Conservation (phyloP, 2,113 vertebrate species). For the Phylloscopus trochiloides region DNA sequence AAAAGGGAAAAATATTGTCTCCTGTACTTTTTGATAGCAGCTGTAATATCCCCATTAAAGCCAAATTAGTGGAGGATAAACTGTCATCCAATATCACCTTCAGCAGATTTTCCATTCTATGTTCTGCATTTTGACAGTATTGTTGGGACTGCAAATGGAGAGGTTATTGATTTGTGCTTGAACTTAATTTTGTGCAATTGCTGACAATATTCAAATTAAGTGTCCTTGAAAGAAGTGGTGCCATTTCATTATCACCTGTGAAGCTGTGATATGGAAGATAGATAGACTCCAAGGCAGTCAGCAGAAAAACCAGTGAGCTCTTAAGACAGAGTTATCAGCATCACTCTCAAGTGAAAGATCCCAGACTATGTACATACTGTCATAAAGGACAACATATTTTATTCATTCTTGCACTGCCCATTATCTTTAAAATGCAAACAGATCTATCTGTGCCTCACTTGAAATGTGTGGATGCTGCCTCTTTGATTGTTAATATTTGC, state of each 20-base stretch:
- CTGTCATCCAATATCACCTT: neutral
- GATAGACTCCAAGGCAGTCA: neutral
- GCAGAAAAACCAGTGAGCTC: neutral
- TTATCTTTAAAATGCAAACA: neutral
- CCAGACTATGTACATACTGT: neutral
- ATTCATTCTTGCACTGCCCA: neutral
- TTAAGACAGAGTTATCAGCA: neutral
- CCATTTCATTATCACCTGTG: neutral
- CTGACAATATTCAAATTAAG: neutral
- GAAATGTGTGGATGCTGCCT: neutral
- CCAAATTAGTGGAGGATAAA: neutral
- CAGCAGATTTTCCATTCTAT: neutral
- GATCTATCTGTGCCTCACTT: neutral
- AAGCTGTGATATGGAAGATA: neutral
- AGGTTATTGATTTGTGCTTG: neutral
- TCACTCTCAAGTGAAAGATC: neutral
- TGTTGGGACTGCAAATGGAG: neutral
- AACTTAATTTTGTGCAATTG: neutral
- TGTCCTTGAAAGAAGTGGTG: neutral
- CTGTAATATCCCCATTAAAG: neutral
- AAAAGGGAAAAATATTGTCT: neutral
- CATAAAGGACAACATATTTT: neutral
- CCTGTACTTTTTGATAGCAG: neutral
- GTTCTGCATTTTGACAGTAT: neutral
- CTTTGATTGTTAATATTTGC: constrained; percentile 1